These are phyloP conservation scores for Laticauda laticaudata DNA, from an alignment of 2,113 vertebrate species.

Conservation along the genomic window DNA sequence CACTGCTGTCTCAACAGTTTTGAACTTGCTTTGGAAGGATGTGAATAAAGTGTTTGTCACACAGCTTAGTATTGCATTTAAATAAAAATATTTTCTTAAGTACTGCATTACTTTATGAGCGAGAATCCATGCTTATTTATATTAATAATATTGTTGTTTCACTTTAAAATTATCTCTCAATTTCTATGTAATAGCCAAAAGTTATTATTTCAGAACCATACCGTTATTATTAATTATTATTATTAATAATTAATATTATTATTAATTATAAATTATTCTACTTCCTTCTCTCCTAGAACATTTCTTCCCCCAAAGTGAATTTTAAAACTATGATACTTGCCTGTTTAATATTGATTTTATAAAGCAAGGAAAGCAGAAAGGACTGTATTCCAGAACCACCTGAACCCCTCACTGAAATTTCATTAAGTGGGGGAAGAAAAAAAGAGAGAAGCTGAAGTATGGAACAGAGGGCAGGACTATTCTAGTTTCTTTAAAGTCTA, in stretches of 20 bases:
- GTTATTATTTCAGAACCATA: neutral
- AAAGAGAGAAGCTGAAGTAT: neutral
- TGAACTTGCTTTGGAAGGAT: conserved; percentile 10
- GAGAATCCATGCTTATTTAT: neutral
- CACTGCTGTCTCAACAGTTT: neutral
- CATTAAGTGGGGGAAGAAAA: neutral
- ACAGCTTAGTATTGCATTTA: neutral
- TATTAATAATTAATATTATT: no score
- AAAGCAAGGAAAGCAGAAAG: neutral
- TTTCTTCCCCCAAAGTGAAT: neutral
- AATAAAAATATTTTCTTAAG: neutral
- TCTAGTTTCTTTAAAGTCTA: neutral
- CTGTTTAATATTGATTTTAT: neutral
- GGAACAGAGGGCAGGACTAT: neutral
- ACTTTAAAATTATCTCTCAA: neutral
- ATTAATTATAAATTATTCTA: no score
- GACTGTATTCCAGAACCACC: neutral
- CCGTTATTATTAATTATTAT: no score
- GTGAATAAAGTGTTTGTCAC: neutral
- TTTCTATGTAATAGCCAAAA: neutral
- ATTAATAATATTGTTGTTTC: neutral
- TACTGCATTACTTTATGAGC: neutral
- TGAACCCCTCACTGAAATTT: neutral
- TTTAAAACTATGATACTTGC: neutral
- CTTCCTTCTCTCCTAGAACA: neutral